Percentiles rank a stretch among this genome's conserved stretches.
phyloP scores from a whole-genome alignment of 1,140 invertebrate species.

The Heliconius nattereri region DNA sequence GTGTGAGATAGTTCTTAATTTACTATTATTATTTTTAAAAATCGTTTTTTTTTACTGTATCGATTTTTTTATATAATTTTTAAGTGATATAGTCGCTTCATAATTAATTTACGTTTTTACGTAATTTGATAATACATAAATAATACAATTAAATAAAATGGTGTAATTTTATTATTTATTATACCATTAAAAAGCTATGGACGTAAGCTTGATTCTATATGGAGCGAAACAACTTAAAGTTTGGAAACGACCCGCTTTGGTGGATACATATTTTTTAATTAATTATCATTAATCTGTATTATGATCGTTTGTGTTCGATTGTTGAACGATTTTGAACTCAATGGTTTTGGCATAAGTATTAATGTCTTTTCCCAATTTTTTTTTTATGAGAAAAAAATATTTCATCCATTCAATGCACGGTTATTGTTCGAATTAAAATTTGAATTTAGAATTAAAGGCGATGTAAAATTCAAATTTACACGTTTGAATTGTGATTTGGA shows the following conservation, averaged over 20 bases:
- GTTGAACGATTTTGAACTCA: conserved; percentile 39
- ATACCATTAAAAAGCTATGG: conserved; percentile 1
- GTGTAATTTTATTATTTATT: conserved; percentile 12
- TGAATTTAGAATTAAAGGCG: conserved; percentile 67
- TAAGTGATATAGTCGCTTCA: not conserved
- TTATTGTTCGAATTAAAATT: conserved; percentile 72
- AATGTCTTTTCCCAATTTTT: conserved; percentile 31
- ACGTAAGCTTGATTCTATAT: conserved; percentile 35
- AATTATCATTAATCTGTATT: conserved; percentile 71
- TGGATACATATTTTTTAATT: conserved; percentile 74
- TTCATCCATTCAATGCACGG: conserved; percentile 68
- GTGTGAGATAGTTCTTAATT: conserved; percentile 4
- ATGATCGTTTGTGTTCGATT: conserved; percentile 42
- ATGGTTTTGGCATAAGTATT: conserved; percentile 30
- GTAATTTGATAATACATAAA: not conserved
- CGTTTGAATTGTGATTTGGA: conserved; percentile 62
- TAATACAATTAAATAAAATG: not conserved
- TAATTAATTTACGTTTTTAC: conserved; percentile 4
- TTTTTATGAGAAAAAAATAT: conserved; percentile 72
- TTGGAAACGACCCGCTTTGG: conserved; percentile 65
- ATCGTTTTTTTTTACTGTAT: not conserved
- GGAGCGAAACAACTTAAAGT: conserved; percentile 57
- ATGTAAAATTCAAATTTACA: conserved; percentile 67
- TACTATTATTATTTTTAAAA: conserved; percentile 7
- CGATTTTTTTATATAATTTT: not conserved